A percentile compares a stretch with the other conserved stretches of the same genome.
Conservation (phyloP, 2,797 vertebrate species). For the Spizella passerina region DNA sequence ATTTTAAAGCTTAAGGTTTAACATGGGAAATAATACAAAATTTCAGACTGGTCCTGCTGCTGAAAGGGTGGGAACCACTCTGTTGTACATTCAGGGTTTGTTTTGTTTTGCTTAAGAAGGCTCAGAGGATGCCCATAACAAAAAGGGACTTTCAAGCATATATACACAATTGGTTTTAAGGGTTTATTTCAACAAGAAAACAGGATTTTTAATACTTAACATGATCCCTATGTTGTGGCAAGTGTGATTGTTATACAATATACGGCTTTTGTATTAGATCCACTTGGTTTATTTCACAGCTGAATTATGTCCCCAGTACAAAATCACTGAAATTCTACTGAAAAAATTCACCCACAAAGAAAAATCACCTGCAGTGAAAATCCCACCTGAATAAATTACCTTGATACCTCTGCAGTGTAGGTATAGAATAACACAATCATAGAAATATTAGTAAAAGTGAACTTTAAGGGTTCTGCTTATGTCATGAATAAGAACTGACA, state of each 20-base stretch:
- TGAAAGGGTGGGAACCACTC: background rate
- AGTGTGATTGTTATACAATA: background rate
- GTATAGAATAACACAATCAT: background rate
- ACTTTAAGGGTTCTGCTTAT: background rate
- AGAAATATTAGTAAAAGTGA: background rate
- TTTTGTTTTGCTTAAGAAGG: background rate
- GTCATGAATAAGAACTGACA: background rate
- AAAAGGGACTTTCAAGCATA: background rate
- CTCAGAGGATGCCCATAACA: background rate
- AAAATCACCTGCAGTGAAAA: background rate
- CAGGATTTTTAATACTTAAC: background rate
- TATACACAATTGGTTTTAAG: background rate
- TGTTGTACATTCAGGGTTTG: background rate
- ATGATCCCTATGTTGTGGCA: background rate
- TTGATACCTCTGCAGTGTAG: background rate
- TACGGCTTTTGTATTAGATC: background rate
- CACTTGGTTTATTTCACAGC: background rate
- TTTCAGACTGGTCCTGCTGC: background rate
- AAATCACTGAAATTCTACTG: background rate
- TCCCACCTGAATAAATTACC: background rate
- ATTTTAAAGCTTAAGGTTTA: background rate
- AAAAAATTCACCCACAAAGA: background rate
- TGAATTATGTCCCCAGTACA: background rate
- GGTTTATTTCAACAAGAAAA: background rate
- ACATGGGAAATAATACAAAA: background rate